Percentiles rank a stretch among this genome's conserved stretches.
These are phyloP conservation scores for Tenthredo scrophulariae DNA, from an alignment of 2,888 invertebrate genomes.

Conservation along the genomic window DNA sequence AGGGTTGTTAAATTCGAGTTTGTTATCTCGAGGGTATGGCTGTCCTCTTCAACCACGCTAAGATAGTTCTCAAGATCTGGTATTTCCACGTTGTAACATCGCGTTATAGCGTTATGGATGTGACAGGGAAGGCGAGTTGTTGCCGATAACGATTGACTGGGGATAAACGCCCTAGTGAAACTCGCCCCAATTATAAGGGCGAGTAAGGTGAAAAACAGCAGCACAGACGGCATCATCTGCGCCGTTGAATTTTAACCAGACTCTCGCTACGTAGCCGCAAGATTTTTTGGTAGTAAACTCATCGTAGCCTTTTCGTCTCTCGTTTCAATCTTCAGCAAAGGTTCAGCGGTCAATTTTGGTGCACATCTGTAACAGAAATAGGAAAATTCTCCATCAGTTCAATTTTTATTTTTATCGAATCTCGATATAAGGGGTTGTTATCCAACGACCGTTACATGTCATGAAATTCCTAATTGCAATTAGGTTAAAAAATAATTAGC, in stretches of 20 bases:
- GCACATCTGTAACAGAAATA: slow-evolving; percentile 41
- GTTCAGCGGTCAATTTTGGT: neutral
- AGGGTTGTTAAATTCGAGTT: slow-evolving; percentile 48
- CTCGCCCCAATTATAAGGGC: slow-evolving; percentile 53
- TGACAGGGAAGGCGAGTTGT: slow-evolving; percentile 14
- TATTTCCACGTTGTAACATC: slow-evolving; percentile 54
- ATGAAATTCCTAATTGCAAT: slow-evolving; percentile 9
- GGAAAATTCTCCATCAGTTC: neutral
- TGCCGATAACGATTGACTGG: neutral
- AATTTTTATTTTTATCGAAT: neutral
- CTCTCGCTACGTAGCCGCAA: slow-evolving; percentile 41
- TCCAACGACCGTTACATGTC: neutral
- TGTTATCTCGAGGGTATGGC: slow-evolving; percentile 52
- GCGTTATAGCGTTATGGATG: slow-evolving; percentile 51
- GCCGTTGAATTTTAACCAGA: slow-evolving; percentile 29
- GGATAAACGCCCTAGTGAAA: neutral
- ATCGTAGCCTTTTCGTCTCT: slow-evolving; percentile 21
- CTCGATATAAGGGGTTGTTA: neutral
- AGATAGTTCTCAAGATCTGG: slow-evolving; percentile 40
- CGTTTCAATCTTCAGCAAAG: neutral
- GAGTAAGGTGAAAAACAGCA: slow-evolving; percentile 39
- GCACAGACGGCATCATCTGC: slow-evolving; percentile 51
- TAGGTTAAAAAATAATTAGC: slow-evolving; percentile 27
- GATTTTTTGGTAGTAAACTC: slow-evolving; percentile 23
- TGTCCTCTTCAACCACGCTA: slow-evolving; percentile 24